phyloP scores from a whole-genome alignment of 2,797 vertebrate species.

The Synaphobranchus kaupii region DNA sequence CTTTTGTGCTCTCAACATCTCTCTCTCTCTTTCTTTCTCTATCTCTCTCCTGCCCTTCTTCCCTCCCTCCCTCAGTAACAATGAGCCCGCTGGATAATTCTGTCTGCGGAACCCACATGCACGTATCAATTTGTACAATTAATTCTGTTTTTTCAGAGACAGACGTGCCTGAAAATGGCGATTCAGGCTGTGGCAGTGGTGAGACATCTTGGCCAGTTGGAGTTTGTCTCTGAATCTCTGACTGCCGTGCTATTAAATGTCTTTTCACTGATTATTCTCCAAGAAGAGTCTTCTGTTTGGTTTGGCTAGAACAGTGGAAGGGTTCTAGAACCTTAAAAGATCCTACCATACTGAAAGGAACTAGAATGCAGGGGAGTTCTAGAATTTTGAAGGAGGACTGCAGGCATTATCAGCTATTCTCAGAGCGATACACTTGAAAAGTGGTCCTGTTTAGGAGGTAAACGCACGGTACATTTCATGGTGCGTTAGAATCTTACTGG shows the following conservation, averaged over 20 bases:
- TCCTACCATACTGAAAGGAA: not conserved
- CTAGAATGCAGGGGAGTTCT: not conserved
- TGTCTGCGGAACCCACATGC: not conserved
- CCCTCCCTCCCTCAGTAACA: no score
- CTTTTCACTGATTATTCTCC: not conserved
- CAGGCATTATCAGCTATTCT: not conserved
- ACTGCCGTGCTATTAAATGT: not conserved
- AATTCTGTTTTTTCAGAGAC: constrained; percentile 19
- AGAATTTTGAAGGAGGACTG: not conserved
- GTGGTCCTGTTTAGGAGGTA: not conserved
- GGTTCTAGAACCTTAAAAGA: not conserved
- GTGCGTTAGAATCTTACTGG: not conserved
- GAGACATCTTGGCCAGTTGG: not conserved
- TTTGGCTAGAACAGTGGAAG: not conserved
- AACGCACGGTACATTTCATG: not conserved
- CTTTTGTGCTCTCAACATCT: not conserved
- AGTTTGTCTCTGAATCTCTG: not conserved
- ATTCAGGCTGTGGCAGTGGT: not conserved
- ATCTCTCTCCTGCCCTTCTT: not conserved
- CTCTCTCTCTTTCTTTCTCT: not conserved
- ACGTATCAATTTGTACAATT: not conserved
- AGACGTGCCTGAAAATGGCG: not conserved
- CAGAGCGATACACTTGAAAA: not conserved
- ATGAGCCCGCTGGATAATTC: not conserved
- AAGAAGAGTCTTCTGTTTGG: not conserved